Percentiles rank a stretch among this genome's conserved stretches.
Evolutionary conservation across 2,113 vertebrate species (phyloP).

Genomic region (Otus sunia): DNA sequence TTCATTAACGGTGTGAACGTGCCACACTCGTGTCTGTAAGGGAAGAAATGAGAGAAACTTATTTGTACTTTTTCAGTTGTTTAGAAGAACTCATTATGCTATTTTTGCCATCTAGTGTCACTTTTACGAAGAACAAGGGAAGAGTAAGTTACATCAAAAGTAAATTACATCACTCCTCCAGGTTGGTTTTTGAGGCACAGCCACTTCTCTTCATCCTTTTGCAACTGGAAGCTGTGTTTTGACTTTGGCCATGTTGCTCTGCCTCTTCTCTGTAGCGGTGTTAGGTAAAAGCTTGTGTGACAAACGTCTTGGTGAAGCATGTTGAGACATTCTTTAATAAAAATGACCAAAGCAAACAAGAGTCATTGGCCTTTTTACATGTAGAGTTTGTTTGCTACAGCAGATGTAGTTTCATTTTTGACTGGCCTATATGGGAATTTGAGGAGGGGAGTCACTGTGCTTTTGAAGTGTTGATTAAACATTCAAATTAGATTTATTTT

Average conservation of each 20-base stretch:
- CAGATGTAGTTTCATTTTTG: constrained; percentile 25
- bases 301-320: constrained; percentile 15
- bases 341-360: constrained; percentile 7
- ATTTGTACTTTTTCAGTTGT: constrained; percentile 18
- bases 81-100: constrained; percentile 42
- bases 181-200: constrained; percentile 12
- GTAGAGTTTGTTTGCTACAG: not conserved
- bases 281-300: not conserved
- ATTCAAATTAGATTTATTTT: not conserved
- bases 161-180: not conserved
- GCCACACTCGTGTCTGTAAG: not conserved
- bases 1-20: constrained; percentile 80
- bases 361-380: not conserved
- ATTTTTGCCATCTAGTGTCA: not conserved
- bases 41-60: constrained; percentile 13
- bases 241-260: not conserved
- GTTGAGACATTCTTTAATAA: constrained; percentile 5
- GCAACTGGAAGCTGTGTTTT: not conserved
- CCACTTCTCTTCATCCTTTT: constrained; percentile 34
- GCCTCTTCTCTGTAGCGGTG: not conserved
- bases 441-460: not conserved
- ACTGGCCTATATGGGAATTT: not conserved
- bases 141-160: constrained; percentile 23
- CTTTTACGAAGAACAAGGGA: not conserved
- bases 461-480: constrained; percentile 50